Base-by-base conservation (phyloP, 2,113 vertebrate genomes). In the Neogale vison region DNA sequence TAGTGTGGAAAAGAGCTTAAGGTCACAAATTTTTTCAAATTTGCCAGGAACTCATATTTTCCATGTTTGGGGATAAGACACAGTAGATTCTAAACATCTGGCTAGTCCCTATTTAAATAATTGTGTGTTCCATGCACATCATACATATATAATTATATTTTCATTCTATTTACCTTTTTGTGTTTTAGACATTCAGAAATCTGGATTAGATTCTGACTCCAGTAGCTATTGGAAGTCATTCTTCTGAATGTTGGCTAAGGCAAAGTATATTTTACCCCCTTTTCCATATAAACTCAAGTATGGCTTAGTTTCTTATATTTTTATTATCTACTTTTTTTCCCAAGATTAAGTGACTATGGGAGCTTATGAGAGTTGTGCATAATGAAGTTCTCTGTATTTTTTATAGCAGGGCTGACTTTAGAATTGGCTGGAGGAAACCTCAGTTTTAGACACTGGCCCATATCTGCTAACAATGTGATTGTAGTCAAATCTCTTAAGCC, bases 1-100 rank as follows among this genome's bases (percentile, higher is more conserved):
- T 88, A 96, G 97, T 98, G 97, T 97, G 97, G 97, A 97, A 98
- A 98, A 98, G 92, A 97, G 96, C 97, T 98, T 98, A 98, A 98
- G 97, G 97, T 98, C 97, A 97, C 93, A 95, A 50, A 96, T 93
- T 96, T 97, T 97, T 94, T 95, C 87, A 96, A 95, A 96, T 92
- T 86, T 97, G 96, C 96, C 97, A 98, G 94, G 82, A 98, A 97
- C 94, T 98, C 96, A 96, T 98, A 97, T 96, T 98, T 98, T 98
- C 97, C 95, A 96, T 97, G 92, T 97, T 98, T 98, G 81, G 85
- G 97, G 94, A 97, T 96, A 97, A 97, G 95, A 96, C 93, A 89
- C 36, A 94, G 90, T 95, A 92, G 98, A 97, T 96, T 97, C 88
- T 96, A 94, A 98, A 98, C 97, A 98, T 97, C 96, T 98, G 98